Evolutionary conservation across 2,797 vertebrate species (phyloP).

Genomic region (Chelmon rostratus): DNA sequence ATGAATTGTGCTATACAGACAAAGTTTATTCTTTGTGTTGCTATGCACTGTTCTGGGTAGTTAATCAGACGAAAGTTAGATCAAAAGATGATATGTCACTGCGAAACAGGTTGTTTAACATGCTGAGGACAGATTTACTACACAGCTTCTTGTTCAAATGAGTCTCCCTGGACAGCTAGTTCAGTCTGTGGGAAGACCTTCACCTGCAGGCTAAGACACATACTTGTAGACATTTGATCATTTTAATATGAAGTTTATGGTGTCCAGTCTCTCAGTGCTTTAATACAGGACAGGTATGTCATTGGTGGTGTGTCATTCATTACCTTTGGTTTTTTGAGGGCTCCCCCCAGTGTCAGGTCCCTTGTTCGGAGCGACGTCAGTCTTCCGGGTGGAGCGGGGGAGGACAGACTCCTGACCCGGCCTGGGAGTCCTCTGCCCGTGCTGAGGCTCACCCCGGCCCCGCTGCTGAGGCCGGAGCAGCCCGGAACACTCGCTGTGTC

Average conservation of each 20-base stretch:
- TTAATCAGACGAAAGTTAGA: no score
- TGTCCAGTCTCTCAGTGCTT: background rate
- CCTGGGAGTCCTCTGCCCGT: constrained; percentile 63
- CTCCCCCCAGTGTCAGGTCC: constrained; percentile 85
- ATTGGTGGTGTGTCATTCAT: background rate
- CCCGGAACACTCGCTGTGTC: constrained; percentile 46
- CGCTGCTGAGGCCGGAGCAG: constrained; percentile 53
- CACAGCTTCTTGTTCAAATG: no score
- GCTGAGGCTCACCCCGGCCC: constrained; percentile 35
- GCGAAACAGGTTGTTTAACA: background rate
- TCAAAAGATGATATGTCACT: background rate
- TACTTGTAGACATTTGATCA: background rate
- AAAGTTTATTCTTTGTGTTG: background rate
- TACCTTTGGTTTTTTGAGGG: constrained; percentile 83
- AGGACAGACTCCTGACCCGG: constrained; percentile 52
- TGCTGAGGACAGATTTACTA: no score
- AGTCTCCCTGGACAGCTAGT: no score
- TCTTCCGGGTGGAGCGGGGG: constrained; percentile 74
- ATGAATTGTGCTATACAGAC: background rate
- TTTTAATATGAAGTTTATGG: background rate
- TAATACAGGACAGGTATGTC: background rate
- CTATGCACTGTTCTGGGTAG: background rate
- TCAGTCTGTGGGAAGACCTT: no score
- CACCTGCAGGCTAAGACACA: no score
- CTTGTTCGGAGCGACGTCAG: constrained; percentile 84